Conservation (phyloP, 37 sponge, comb jelly and placozoan species). For the Aplysina aerophoba region DNA sequence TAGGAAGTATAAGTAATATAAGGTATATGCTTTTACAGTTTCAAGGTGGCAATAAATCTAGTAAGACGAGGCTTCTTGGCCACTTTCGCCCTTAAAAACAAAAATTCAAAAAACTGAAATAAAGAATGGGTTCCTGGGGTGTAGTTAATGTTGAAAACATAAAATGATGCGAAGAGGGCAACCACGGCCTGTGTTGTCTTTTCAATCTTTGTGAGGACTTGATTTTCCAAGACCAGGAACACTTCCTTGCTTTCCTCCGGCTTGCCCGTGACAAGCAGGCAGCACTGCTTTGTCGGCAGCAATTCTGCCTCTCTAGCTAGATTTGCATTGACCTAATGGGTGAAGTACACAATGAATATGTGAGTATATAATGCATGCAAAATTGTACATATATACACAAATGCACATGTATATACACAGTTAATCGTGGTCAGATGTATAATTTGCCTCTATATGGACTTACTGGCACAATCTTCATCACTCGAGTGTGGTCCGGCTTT, state of each 20-base stretch:
- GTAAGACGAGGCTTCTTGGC: constrained; percentile 25
- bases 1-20: too few relatives aligned
- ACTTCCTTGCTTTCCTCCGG: not conserved
- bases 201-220: not conserved
- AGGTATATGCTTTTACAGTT: too few relatives aligned
- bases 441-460: not conserved
- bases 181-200: constrained; percentile 8
- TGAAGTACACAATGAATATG: not conserved
- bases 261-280: not conserved
- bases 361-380: not conserved
- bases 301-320: not conserved
- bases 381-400: not conserved
- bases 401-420: not conserved
- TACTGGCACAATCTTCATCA: not conserved
- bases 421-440: not conserved
- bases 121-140: not conserved
- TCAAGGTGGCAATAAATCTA: too few relatives aligned
- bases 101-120: not conserved
- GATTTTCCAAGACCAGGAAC: constrained; percentile 11
- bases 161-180: constrained; percentile 16
- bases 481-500: not conserved
- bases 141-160: not conserved
- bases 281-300: constrained; percentile 4
- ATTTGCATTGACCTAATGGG: constrained; percentile 4
- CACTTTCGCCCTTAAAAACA: constrained; percentile 26